These are phyloP conservation scores for Drosophila varians DNA, from an alignment of 1,140 invertebrate species.

Conservation along the genomic window DNA sequence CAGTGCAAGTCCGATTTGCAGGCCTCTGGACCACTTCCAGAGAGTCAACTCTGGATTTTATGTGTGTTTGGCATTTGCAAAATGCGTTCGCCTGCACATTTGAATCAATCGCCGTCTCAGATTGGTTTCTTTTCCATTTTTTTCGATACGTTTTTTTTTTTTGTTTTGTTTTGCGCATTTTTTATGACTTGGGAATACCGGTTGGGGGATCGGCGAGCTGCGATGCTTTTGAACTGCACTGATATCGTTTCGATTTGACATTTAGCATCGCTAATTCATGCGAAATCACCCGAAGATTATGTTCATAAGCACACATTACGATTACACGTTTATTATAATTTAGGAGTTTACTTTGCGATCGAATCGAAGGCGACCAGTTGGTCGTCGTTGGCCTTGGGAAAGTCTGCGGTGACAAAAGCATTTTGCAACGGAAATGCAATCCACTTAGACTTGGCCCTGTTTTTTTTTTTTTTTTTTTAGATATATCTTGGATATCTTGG, in stretches of 20 bases:
- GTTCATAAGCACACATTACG: constrained; percentile 83
- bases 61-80: constrained; percentile 64
- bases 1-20: neutral
- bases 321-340: constrained; percentile 83
- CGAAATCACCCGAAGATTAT: constrained; percentile 79
- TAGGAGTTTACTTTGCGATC: constrained; percentile 65
- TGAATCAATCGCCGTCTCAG: constrained; percentile 73
- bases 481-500: constrained; percentile 9
- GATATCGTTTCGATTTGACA: constrained; percentile 73
- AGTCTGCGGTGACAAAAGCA: constrained; percentile 37
- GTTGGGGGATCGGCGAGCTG: constrained; percentile 37
- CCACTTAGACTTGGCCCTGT: constrained; percentile 32
- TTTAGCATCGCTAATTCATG: constrained; percentile 82
- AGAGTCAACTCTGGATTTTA: constrained; percentile 61
- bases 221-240: constrained; percentile 49
- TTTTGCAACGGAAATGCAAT: constrained; percentile 7
- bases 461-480: constrained; percentile 7
- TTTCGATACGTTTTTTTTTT: constrained; percentile 34
- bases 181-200: constrained; percentile 30
- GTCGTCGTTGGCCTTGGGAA: constrained; percentile 11
- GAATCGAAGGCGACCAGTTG: constrained; percentile 19
- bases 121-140: constrained; percentile 32
- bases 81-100: constrained; percentile 77
- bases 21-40: constrained; percentile 15
- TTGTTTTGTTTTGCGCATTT: constrained; percentile 66